A percentile compares a stretch with the other conserved stretches of the same genome.
Conservation (phyloP, 2,113 vertebrate species). For the Tychaedon coryphoeus region DNA sequence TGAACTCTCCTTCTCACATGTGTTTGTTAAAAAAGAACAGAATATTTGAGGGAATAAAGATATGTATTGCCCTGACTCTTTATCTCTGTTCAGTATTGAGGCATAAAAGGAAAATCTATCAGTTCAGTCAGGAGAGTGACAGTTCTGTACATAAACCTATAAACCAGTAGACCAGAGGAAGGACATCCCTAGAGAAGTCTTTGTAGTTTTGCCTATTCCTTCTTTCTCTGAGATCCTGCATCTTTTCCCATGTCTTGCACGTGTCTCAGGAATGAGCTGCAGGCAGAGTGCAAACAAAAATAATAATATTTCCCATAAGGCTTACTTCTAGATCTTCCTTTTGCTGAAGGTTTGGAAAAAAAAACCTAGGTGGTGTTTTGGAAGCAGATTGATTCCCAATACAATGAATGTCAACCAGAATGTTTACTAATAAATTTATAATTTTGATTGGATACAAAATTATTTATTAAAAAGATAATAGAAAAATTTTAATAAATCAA, state of each 20-base stretch:
- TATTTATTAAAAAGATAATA: neutral
- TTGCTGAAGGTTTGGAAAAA: neutral
- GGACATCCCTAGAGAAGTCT: neutral
- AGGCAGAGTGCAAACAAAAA: neutral
- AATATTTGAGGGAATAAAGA: neutral
- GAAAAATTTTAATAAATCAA: neutral
- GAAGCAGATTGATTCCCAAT: neutral
- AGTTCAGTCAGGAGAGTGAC: neutral
- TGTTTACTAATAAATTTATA: neutral
- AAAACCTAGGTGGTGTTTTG: accelerated
- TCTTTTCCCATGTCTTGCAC: neutral
- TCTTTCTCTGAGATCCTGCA: neutral
- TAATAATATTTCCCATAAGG: neutral
- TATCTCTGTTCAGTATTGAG: neutral
- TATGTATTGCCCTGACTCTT: neutral
- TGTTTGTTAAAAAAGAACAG: neutral
- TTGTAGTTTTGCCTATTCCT: neutral
- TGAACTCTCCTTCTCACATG: neutral
- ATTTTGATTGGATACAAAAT: neutral
- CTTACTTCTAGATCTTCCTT: neutral
- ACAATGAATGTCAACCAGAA: neutral
- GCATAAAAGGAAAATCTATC: neutral
- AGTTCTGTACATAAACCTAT: neutral
- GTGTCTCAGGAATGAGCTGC: neutral
- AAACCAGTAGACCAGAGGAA: constrained; percentile 9